Percentiles rank a stretch among this genome's conserved stretches.
phyloP scores from a whole-genome alignment of 2,797 vertebrate species.

The Distichodus sexfasciatus region DNA sequence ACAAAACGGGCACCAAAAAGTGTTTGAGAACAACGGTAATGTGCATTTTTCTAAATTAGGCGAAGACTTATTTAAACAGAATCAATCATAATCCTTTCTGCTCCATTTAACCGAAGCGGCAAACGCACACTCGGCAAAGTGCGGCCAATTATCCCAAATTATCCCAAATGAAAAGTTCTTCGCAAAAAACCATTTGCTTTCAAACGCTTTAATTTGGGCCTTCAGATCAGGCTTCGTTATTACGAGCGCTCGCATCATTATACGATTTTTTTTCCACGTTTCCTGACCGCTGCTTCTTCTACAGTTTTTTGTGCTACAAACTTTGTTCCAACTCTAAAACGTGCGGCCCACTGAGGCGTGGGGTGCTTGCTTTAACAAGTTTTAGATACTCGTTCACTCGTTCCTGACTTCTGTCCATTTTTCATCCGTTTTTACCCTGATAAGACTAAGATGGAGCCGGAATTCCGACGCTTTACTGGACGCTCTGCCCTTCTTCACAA shows the following conservation, averaged over 20 bases:
- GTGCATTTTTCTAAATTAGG: background rate
- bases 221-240: background rate
- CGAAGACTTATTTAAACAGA: background rate
- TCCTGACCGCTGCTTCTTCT: too few relatives aligned
- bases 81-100: background rate
- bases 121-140: background rate
- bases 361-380: too few relatives aligned
- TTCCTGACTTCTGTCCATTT: too few relatives aligned
- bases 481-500: too few relatives aligned
- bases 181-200: background rate
- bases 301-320: too few relatives aligned
- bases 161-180: background rate
- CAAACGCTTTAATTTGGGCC: constrained; percentile 4
- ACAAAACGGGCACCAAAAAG: background rate
- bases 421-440: too few relatives aligned
- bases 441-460: too few relatives aligned
- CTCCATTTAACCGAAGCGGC: background rate
- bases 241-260: background rate
- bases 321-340: too few relatives aligned
- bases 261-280: background rate
- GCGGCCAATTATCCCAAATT: background rate
- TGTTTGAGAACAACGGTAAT: background rate
- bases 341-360: too few relatives aligned
- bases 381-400: too few relatives aligned
- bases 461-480: too few relatives aligned